Evolutionary conservation across 2,888 invertebrate species (phyloP), one percentile per base, ranked within the genome.

Genomic region (Machimus rusticus): DNA sequence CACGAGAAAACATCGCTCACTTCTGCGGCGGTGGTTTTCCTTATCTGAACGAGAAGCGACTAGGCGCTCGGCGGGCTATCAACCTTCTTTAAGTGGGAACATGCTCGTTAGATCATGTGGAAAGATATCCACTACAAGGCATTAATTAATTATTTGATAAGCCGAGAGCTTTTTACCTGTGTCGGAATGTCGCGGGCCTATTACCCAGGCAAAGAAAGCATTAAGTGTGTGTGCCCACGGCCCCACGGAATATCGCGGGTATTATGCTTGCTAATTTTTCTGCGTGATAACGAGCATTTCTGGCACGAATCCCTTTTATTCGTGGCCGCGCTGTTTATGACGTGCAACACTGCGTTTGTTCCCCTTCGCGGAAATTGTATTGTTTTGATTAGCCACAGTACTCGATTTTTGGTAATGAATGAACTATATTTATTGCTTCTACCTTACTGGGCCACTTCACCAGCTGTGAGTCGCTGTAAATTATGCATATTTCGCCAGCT

Each of bases 61-160:
- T 23, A 12, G 66, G 19, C 19, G 19, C 66, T 28, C 66, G 19
- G 66, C 66, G 14, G 51, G 81, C 46, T 81, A 81, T 81, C 81
- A 81, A 46, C 43, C 51, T 28, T 34, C 81, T 28, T 81, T 81
- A 81, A 81, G 51, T 81, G 81, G 66, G 81, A 81, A 81, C 81
- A 81, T 81, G 81, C 81, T 81, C 81, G 81, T 81, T 81, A 55
- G 81, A 81, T 81, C 46, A 51, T 46, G 14, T n/a, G 51, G 39
- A 28, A 28, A 81, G 81, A 81, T 81, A 81, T 12, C 81, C 37
- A 9, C 51, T 74, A 86, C 85, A 86, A 86, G 85, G 74, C 43
- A 86, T 86, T 86, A 86, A 86, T 86, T 86, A 86, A 86, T 86
- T 86, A 86, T 74, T 74, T 74, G 85, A 86, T 86, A 86, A 86